Base-by-base conservation (phyloP, 23 tunicate species). In the Phallusia fumigata region DNA sequence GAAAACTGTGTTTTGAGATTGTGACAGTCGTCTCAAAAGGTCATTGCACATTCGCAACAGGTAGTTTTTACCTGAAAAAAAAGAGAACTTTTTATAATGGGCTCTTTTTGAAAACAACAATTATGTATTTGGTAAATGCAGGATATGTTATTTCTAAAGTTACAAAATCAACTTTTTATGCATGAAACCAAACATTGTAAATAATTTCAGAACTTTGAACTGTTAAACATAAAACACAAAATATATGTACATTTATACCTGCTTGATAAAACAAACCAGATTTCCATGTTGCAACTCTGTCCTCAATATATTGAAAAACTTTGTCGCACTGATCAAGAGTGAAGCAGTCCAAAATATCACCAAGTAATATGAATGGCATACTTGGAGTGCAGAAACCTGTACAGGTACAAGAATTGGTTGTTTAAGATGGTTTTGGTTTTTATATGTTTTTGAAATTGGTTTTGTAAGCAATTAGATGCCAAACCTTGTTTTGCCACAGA, bases 41-140 rank as follows among this genome's bases (percentile, higher is more conserved):
- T 96, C 99, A 77, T 96, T 96, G 88, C 99, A 96, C 96, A 88
- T 91, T 76, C 99, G 84, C 33, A 96, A 53, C 52, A 96, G 88
- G 77, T 88, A 85, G 78, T 96, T 96, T 58, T 96, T 96, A 2
- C 98, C 98, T 94, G 85, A n/a, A n/a, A n/a, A n/a, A n/a, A n/a
- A n/a, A n/a, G n/a, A n/a, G n/a, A n/a, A n/a, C n/a, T n/a, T n/a
- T n/a, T n/a, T n/a, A n/a, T n/a, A n/a, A n/a, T n/a, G n/a, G n/a
- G n/a, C n/a, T n/a, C n/a, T n/a, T n/a, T n/a, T n/a, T n/a, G n/a
- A n/a, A n/a, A n/a, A n/a, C n/a, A n/a, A n/a, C n/a, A n/a, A n/a
- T n/a, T n/a, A n/a, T n/a, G n/a, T n/a, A n/a, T n/a, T n/a, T n/a
- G n/a, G n/a, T n/a, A n/a, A n/a, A n/a, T n/a, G n/a, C n/a, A n/a